phyloP scores from a whole-genome alignment of 1,140 invertebrate species.

The Saccostrea cuccullata region DNA sequence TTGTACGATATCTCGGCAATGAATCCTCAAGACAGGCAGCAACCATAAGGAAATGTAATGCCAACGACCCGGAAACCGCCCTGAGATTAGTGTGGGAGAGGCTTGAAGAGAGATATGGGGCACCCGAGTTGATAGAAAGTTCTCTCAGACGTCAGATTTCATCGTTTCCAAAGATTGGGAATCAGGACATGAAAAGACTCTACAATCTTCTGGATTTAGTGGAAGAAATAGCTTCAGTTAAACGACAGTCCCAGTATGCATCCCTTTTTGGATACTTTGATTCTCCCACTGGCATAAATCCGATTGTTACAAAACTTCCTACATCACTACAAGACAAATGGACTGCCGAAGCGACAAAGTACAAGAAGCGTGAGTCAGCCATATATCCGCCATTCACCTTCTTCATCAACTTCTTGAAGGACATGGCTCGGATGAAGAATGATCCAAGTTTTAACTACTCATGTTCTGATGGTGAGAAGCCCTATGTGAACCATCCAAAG shows the following conservation, averaged over 20 bases:
- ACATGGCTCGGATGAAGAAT: conserved; percentile 49
- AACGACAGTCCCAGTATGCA: conserved; percentile 26
- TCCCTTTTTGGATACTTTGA: conserved; percentile 52
- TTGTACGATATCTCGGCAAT: neutral
- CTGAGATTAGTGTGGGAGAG: conserved; percentile 49
- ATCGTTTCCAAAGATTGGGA: conserved; percentile 39
- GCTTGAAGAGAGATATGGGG: conserved; percentile 47
- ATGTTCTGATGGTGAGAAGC: neutral
- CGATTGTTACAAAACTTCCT: conserved; percentile 46
- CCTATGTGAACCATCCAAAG: neutral
- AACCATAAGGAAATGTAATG: conserved; percentile 39
- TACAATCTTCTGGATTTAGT: conserved; percentile 50
- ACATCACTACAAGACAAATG: conserved; percentile 53
- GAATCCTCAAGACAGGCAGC: conserved; percentile 19
- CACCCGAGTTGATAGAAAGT: conserved; percentile 52
- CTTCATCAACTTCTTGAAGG: conserved; percentile 47
- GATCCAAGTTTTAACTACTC: conserved; percentile 50
- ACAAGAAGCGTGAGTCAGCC: conserved; percentile 40
- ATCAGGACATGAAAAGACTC: conserved; percentile 36
- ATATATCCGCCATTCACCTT: conserved; percentile 50
- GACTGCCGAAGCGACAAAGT: conserved; percentile 35
- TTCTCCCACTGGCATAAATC: conserved; percentile 48
- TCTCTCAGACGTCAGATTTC: conserved; percentile 47
- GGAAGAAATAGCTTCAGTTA: conserved; percentile 48
- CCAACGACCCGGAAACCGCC: neutral